Base-by-base conservation (phyloP, 2,888 invertebrate genomes). In the Stictocephala bisonia region DNA sequence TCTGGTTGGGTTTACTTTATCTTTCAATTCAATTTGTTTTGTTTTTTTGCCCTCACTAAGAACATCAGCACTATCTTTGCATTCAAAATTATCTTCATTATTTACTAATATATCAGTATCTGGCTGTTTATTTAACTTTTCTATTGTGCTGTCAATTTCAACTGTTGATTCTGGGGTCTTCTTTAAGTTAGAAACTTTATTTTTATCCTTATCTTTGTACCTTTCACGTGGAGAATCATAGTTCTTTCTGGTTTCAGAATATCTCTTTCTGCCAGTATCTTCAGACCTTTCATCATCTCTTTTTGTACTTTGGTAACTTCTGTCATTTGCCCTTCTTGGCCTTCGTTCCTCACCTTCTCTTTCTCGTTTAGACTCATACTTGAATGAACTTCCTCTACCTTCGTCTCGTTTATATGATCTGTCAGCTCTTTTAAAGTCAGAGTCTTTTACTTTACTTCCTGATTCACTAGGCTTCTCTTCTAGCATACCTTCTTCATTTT, bases 1-100 rank as follows among this genome's bases (percentile, higher is more conserved):
- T n/a, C 64, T 18, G 13, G 26, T 64, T 9, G 9, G 9, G 9
- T 44, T 86, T 75, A 84, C 87, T 81, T 83, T 86, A 31, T 82
- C 78, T 78, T 86, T 86, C 41, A 86, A 86, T 64, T 83, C 82
- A 76, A 85, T 85, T 22, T 86, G 85, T 79, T 84, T 82, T 78
- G 81, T 84, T 69, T 86, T 85, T 72, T 83, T 85, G 13, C 84
- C 84, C 15, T 83, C 84, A 26, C 4, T 44, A n/a, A 15, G 4
- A 44, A n/a, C 15, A 44, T 44, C 15, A 44, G 44, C 7, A 11
- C 35, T 35, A 35, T 31, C 56, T 11, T 56, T 56, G 6, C 18
- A 40, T 13, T 69, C 69, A 56, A 26, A 20, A 41, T 27, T 35
- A 24, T 24, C 31, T 24, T 53, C 29, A 18, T 27, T 31, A 20